These are phyloP conservation scores for Xiphydria camelus DNA, from an alignment of 2,888 invertebrate genomes.

Conservation along the genomic window DNA sequence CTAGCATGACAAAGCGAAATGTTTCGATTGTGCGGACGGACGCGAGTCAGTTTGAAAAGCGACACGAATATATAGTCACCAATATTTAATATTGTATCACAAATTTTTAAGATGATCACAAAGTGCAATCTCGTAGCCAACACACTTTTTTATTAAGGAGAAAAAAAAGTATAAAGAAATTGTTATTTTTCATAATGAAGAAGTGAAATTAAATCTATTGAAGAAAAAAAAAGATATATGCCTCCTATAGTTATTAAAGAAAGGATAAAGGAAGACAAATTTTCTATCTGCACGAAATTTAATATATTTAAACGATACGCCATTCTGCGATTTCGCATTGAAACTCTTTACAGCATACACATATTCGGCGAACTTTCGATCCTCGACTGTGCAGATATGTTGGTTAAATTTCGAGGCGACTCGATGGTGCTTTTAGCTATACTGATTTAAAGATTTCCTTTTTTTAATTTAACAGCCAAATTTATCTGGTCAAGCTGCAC, in stretches of 20 bases:
- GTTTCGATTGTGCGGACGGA: not conserved
- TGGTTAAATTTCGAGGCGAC: too few relatives aligned
- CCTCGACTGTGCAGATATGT: too few relatives aligned
- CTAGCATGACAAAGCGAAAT: not conserved
- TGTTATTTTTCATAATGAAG: conserved; percentile 57
- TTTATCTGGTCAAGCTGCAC: too few relatives aligned
- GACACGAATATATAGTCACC: conserved; percentile 11
- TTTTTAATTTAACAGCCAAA: too few relatives aligned
- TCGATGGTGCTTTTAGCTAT: too few relatives aligned
- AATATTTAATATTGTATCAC: conserved; percentile 43
- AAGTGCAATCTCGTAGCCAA: conserved; percentile 58
- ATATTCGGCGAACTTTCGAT: too few relatives aligned
- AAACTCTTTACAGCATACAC: too few relatives aligned
- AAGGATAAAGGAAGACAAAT: too few relatives aligned
- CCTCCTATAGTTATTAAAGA: conserved; percentile 51
- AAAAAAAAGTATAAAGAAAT: conserved; percentile 50
- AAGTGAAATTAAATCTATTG: conserved; percentile 28
- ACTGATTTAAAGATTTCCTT: too few relatives aligned
- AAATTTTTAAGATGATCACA: conserved; percentile 56
- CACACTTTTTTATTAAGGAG: conserved; percentile 53
- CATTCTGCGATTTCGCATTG: too few relatives aligned
- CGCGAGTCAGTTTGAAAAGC: not conserved
- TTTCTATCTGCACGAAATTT: conserved; percentile 47
- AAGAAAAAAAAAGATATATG: conserved; percentile 33
- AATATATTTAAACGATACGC: conserved; percentile 40